Base-by-base conservation (phyloP, 2,888 invertebrate species). In the Aethes cnicana region DNA sequence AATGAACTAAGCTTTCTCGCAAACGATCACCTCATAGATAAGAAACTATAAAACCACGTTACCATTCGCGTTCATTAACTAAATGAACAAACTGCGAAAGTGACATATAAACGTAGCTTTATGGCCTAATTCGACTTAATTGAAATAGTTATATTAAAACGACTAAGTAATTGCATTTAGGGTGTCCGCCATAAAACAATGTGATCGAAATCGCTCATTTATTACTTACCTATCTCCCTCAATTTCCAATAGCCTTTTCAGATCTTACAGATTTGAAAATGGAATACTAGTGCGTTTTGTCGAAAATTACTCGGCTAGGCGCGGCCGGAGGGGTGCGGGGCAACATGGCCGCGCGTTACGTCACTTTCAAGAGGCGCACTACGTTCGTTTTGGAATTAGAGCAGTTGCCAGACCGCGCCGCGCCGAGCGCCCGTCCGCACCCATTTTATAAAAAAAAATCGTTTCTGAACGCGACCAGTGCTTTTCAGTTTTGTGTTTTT, bases 311-410 rank as follows among this genome's bases (percentile, higher is more conserved):
- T 74, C 74, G 72, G 78, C 73, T 70, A 80, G 81, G 77, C 71
- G 76, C 72, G 78, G 77, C 63, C 63, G 66, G 68, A 64, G 67
- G 61, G 69, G 66, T 65, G 73, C 64, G 73, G 69, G 72, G 77
- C 81, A 86, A 81, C 52, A 87, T 87, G 87, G 87, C 86, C 75
- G 64, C 76, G 28, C 64, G 70, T 87, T 87, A 87, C 87, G 86
- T 87, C 87, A 87, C 82, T 82, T 82, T 80, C 80, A 77, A 44
- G 77, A 80, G 82, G 65, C 80, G 81, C 79, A 77, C 49, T 32
- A 39, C 32, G 47, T 55, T 47, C 83, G 77, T 77, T 73, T 81
- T 72, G 73, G 74, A 87, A 86, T 85, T 87, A 80, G 88, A 85
- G 83, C 88, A 88, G 88, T 88, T 74, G 75, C 79, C 69, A 72